These are phyloP conservation scores for Boloria euphrosyne DNA, from an alignment of 2,888 invertebrate species.

Conservation along the genomic window DNA sequence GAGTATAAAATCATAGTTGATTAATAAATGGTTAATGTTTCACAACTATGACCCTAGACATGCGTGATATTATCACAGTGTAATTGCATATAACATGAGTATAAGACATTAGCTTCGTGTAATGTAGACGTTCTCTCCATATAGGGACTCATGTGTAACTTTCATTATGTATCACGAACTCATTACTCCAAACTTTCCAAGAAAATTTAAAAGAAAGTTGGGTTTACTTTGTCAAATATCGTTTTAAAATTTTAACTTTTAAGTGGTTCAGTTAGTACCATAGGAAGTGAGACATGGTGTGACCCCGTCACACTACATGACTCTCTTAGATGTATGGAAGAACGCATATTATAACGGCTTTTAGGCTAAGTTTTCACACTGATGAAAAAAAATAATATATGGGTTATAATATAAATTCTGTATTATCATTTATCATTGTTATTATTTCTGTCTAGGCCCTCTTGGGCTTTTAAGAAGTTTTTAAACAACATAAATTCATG, in stretches of 20 bases:
- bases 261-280: background rate
- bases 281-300: background rate
- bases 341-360: too few relatives aligned
- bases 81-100: constrained; percentile 31
- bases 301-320: background rate
- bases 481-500: too few relatives aligned
- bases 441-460: too few relatives aligned
- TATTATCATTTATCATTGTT: too few relatives aligned
- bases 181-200: constrained; percentile 52
- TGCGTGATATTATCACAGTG: constrained; percentile 31
- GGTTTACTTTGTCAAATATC: constrained; percentile 12
- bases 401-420: too few relatives aligned
- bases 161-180: constrained; percentile 64
- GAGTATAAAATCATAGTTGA: background rate
- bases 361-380: too few relatives aligned
- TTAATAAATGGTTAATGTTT: constrained; percentile 1
- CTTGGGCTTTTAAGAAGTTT: too few relatives aligned
- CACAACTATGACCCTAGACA: constrained; percentile 28
- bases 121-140: constrained; percentile 48
- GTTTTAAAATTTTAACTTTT: background rate
- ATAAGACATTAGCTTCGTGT: constrained; percentile 19
- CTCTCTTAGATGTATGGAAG: too few relatives aligned
- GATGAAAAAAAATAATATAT: too few relatives aligned
- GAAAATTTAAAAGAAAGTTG: constrained; percentile 63
- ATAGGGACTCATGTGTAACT: constrained; percentile 46